Evolutionary conservation across 2,113 vertebrate genomes (phyloP).

Genomic region (Athene noctua): DNA sequence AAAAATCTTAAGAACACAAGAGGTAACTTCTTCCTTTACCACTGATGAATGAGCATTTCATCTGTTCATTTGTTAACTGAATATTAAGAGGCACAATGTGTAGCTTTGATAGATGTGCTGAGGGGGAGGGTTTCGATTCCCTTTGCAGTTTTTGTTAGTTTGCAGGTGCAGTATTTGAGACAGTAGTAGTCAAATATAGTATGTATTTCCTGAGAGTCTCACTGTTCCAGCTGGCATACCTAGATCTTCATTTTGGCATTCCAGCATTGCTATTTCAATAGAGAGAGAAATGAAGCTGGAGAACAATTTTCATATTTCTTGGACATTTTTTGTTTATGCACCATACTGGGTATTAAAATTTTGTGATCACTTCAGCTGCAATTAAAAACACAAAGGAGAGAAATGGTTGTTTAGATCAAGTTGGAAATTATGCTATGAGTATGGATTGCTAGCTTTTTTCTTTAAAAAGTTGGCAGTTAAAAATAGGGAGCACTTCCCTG

Average conservation of each 20-base stretch:
- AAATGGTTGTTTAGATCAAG: background rate
- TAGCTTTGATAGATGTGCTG: background rate
- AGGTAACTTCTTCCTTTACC: background rate
- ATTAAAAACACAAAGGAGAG: background rate
- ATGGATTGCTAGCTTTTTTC: background rate
- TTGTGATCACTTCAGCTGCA: background rate
- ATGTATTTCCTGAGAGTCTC: background rate
- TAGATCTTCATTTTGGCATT: background rate
- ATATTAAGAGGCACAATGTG: background rate
- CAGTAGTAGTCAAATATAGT: background rate
- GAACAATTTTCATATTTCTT: background rate
- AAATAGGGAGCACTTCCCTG: background rate
- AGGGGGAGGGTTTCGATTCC: fast-evolving
- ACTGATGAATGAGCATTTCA: background rate
- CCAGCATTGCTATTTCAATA: background rate
- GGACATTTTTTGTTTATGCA: background rate
- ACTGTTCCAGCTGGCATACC: background rate
- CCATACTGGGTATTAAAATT: background rate
- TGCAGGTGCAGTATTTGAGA: background rate
- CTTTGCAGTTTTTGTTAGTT: background rate
- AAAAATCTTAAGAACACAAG: background rate
- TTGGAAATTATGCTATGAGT: background rate
- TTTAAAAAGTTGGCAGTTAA: background rate
- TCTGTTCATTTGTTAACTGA: background rate
- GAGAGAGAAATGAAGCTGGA: background rate